Base-by-base conservation (phyloP, 2,113 vertebrate genomes). In the Oreochromis niloticus region DNA sequence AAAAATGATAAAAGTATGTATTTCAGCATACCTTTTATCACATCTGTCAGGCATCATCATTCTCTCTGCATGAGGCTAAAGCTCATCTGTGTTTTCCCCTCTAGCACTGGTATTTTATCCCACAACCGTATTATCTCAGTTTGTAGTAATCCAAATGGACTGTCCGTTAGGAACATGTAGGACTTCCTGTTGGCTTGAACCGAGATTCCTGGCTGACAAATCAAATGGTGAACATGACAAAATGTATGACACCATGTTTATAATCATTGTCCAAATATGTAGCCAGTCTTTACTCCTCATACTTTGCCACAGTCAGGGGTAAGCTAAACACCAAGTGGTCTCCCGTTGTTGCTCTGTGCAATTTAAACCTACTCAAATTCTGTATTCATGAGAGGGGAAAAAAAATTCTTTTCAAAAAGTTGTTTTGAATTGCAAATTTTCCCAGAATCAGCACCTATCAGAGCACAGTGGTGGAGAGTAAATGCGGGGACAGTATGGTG, bases 351-450 rank as follows among this genome's bases (percentile, higher is more conserved):
- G 90, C 91, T 78, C 11, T 91, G 85, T 87, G 89, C 89, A 92
- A 86, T 94, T 94, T 93, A 90, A 94, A 90, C 81, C 92, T 84
- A 94, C 80, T 92, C 75, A 90, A 93, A 95, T 95, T 94, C 88
- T 88, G 89, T 95, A 96, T 96, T 96, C 95, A 96, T 95, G 93
- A 96, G 93, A 85, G 63, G 86, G 87, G 84, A 89, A 0, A 41
- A 9, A 27, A 3, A 46, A 94, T 91, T 95, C 91, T 90, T 95
- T 94, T 93, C 86, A 95, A 94, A 95, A 94, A 94, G 89, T 94
- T 94, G 82, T 95, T 97, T 96, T 96, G 95, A 96, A 96, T 96
- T 97, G 96, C 95, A 96, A 96, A 97, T 97, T 82, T 93, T 14
- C 85, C 87, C 87, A 96, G 46, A 96, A 95, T 96, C 94, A 93